These are phyloP conservation scores for Drosophila pseudoobscura DNA, from an alignment of 1,140 invertebrate species.

Conservation along the genomic window DNA sequence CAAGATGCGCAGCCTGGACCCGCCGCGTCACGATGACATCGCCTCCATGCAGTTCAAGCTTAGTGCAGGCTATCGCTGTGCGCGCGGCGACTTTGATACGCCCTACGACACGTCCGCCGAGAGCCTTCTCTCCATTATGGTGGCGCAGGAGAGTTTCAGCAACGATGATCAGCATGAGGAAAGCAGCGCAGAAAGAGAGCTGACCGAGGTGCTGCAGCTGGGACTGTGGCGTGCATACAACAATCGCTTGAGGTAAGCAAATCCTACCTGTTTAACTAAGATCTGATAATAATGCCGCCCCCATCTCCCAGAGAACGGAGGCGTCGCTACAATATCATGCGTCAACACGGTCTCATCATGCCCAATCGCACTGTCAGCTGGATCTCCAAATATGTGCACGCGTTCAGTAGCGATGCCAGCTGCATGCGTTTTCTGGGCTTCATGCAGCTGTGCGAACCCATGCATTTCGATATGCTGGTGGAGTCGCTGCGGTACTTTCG, in stretches of 20 bases:
- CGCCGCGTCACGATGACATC: slow-evolving; percentile 88
- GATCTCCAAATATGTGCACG: slow-evolving; percentile 81
- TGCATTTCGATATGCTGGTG: slow-evolving; percentile 90
- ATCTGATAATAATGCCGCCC: background rate
- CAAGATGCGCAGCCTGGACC: slow-evolving; percentile 87
- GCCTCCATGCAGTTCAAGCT: slow-evolving; percentile 84
- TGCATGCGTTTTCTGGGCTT: slow-evolving; percentile 88
- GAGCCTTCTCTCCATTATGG: slow-evolving; percentile 85
- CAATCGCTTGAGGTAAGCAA: slow-evolving; percentile 66
- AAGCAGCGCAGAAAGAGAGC: slow-evolving; percentile 18
- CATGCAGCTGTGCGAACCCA: slow-evolving; percentile 89
- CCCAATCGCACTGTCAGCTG: slow-evolving; percentile 87
- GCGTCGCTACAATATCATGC: slow-evolving; percentile 89
- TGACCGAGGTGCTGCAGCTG: slow-evolving; percentile 86
- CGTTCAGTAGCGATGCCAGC: slow-evolving; percentile 59
- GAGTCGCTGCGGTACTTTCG: slow-evolving; percentile 89
- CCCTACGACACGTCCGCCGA: slow-evolving; percentile 94
- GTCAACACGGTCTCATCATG: slow-evolving; percentile 91
- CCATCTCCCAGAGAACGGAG: slow-evolving; percentile 86
- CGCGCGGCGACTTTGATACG: slow-evolving; percentile 93
- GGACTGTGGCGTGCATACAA: slow-evolving; percentile 83
- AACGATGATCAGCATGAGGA: slow-evolving; percentile 47
- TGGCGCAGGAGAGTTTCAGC: slow-evolving; percentile 81
- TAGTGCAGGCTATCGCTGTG: slow-evolving; percentile 92
- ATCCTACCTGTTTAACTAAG: background rate